phyloP scores from a whole-genome alignment of 2,888 invertebrate genomes.

The Rhagonycha lutea region DNA sequence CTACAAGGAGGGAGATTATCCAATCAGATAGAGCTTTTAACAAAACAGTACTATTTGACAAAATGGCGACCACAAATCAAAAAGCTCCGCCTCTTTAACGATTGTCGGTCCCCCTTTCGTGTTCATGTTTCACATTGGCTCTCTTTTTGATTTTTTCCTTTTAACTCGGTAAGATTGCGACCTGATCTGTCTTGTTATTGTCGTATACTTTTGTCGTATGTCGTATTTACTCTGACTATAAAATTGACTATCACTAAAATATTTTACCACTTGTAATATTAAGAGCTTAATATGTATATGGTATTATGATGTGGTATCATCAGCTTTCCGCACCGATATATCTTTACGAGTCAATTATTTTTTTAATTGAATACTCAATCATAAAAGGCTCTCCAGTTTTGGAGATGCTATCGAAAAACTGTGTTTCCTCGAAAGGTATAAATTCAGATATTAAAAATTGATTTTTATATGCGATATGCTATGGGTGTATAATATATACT shows the following conservation, averaged over 20 bases:
- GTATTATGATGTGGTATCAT: not conserved
- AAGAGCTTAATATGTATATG: not conserved
- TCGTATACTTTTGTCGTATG: not conserved
- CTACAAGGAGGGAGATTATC: conserved; percentile 54
- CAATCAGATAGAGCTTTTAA: conserved; percentile 57
- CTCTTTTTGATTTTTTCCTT: conserved; percentile 51
- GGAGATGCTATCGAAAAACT: not conserved
- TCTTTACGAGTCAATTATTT: not conserved
- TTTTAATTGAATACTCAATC: not conserved
- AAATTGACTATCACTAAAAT: conserved; percentile 4
- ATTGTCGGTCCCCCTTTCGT: conserved; percentile 57
- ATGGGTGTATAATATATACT: not conserved
- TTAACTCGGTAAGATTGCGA: conserved; percentile 45
- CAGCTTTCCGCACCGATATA: not conserved
- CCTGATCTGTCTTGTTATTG: conserved; percentile 47
- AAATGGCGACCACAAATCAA: conserved; percentile 60
- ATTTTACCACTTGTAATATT: not conserved
- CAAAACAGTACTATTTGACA: conserved; percentile 60
- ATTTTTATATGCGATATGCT: not conserved
- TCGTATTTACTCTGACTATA: not conserved
- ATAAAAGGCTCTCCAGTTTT: not conserved
- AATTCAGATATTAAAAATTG: not conserved
- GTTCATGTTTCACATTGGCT: conserved; percentile 55
- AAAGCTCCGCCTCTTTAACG: conserved; percentile 54
- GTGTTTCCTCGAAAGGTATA: no score